phyloP scores from a whole-genome alignment of 2,797 vertebrate genomes.

The Podargus strigoides region DNA sequence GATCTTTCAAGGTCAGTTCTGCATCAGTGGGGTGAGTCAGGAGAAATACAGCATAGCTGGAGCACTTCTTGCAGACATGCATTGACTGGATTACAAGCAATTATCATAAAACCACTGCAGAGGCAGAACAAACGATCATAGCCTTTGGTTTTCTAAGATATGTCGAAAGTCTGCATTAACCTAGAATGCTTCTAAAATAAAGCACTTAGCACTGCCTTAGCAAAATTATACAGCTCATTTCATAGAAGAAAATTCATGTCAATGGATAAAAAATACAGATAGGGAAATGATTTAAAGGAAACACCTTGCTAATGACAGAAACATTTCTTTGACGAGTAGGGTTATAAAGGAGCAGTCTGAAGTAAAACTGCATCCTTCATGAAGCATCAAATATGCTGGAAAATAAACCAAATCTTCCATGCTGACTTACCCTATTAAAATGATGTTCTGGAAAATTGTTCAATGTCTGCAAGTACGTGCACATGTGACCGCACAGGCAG shows the following conservation, averaged over 20 bases:
- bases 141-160: neutral
- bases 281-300: constrained; percentile 38
- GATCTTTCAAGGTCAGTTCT: neutral
- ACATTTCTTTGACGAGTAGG: neutral
- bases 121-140: neutral
- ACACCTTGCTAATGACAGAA: constrained; percentile 50
- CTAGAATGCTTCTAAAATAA: constrained; percentile 30
- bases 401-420: constrained; percentile 47
- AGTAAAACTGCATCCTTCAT: constrained; percentile 49
- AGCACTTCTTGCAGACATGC: neutral
- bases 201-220: constrained; percentile 6
- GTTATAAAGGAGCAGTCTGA: neutral
- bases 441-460: neutral
- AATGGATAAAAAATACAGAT: constrained; percentile 11
- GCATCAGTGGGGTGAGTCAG: neutral
- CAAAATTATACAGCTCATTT: constrained; percentile 50
- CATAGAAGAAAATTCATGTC: neutral
- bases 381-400: constrained; percentile 54
- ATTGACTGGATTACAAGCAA: neutral
- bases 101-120: neutral
- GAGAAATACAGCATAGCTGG: neutral
- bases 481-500: accelerated
- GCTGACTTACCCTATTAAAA: constrained; percentile 5
- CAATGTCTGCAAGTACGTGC: accelerated
- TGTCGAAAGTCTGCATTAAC: constrained; percentile 3